Evolutionary conservation across 2,888 invertebrate genomes (phyloP).

Genomic region (Macrosiphum euphorbiae): DNA sequence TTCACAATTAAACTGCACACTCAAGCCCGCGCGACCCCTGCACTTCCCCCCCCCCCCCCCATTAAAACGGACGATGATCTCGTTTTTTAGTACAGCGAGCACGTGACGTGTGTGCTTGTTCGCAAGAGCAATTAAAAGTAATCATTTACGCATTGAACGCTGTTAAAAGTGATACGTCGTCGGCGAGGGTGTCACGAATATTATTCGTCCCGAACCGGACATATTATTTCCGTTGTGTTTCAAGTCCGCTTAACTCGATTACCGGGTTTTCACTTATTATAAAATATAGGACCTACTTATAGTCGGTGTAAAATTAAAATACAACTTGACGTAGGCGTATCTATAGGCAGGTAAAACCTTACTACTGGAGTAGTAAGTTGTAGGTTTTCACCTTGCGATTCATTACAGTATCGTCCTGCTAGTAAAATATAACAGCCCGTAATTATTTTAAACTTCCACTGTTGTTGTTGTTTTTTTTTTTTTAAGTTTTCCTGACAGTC

Average conservation of each 20-base stretch:
- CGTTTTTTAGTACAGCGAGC: not conserved
- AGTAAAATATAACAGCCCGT: not conserved
- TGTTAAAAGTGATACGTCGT: not conserved
- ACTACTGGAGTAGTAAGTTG: not conserved
- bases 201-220: not conserved
- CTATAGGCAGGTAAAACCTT: not conserved
- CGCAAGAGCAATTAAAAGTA: not conserved
- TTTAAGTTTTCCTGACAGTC: no score
- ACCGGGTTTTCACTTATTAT: not conserved
- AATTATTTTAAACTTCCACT: not conserved
- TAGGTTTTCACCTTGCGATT: not conserved
- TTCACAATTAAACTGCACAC: not conserved
- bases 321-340: not conserved
- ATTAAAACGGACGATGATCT: not conserved
- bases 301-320: not conserved
- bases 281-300: not conserved
- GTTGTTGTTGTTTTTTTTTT: not conserved
- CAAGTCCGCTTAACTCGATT: not conserved
- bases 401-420: not conserved
- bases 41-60: not conserved
- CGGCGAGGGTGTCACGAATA: not conserved
- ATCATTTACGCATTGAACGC: not conserved
- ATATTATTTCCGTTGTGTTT: not conserved
- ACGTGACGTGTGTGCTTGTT: not conserved
- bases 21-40: not conserved